Conservation (phyloP, 2,888 invertebrate genomes). For the Cerceris rybyensis region DNA sequence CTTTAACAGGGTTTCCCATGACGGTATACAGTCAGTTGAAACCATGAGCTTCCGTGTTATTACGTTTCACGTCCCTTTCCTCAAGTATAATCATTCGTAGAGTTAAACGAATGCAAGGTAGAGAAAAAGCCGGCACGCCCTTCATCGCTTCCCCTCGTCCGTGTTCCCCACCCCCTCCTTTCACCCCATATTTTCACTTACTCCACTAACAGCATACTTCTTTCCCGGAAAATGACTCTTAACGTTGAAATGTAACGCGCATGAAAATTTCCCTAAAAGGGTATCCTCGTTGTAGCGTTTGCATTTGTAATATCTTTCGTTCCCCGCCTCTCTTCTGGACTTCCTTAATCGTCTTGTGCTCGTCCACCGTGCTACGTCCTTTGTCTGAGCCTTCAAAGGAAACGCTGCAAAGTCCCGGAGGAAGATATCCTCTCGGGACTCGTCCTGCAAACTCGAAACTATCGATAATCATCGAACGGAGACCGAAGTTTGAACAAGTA, state of each 20-base stretch:
- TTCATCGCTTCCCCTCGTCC: background rate
- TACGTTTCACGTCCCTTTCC: constrained; percentile 23
- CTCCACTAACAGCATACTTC: background rate
- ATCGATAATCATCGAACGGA: constrained; percentile 34
- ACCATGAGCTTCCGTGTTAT: constrained; percentile 31
- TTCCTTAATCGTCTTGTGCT: background rate
- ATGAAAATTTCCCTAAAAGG: too few species aligned
- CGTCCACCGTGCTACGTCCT: constrained; percentile 31
- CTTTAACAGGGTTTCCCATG: constrained; percentile 16
- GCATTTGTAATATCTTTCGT: background rate
- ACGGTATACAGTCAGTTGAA: constrained; percentile 22
- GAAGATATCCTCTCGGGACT: constrained; percentile 51
- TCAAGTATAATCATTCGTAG: constrained; percentile 26
- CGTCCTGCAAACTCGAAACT: constrained; percentile 8
- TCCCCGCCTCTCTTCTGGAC: background rate
- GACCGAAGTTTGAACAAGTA: background rate
- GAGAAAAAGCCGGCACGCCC: background rate
- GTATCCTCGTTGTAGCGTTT: too few species aligned
- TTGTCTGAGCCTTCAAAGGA: constrained; percentile 47
- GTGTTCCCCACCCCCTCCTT: background rate
- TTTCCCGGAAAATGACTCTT: constrained; percentile 4
- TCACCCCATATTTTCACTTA: background rate
- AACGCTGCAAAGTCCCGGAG: constrained; percentile 34
- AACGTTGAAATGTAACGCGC: background rate
- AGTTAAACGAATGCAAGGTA: constrained; percentile 21